Conservation (phyloP, 2,888 invertebrate species). For the Agriotes lineatus region DNA sequence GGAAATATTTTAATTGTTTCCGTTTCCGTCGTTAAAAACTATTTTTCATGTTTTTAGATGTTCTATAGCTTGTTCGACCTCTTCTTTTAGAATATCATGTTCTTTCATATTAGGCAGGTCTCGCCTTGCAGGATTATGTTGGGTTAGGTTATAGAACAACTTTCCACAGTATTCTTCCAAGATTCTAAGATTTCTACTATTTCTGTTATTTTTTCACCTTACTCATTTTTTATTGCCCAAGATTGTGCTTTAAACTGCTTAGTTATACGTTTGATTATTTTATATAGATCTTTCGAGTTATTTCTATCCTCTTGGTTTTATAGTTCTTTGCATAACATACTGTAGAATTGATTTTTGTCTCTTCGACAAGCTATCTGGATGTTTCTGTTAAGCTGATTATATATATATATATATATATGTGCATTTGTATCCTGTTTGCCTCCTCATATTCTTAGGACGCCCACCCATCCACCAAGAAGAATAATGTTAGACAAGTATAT, state of each 20-base stretch:
- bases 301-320: too few relatives aligned
- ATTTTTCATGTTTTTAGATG: background rate
- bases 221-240: background rate
- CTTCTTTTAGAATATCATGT: background rate
- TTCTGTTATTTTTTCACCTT: background rate
- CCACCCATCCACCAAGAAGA: too few relatives aligned
- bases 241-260: background rate
- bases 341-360: too few relatives aligned
- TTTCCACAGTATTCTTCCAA: too few relatives aligned
- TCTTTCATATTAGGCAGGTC: background rate
- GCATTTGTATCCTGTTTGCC: too few relatives aligned
- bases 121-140: background rate
- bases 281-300: background rate
- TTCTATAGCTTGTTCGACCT: background rate
- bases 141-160: too few relatives aligned
- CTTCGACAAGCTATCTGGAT: too few relatives aligned
- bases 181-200: background rate
- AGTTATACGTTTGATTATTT: background rate
- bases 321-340: too few relatives aligned
- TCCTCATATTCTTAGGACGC: too few relatives aligned
- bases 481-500: too few relatives aligned
- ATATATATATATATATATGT: too few relatives aligned
- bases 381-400: too few relatives aligned
- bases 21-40: background rate
- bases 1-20: background rate